Conservation (phyloP, 2,888 invertebrate species). For the Artemia sp. region DNA sequence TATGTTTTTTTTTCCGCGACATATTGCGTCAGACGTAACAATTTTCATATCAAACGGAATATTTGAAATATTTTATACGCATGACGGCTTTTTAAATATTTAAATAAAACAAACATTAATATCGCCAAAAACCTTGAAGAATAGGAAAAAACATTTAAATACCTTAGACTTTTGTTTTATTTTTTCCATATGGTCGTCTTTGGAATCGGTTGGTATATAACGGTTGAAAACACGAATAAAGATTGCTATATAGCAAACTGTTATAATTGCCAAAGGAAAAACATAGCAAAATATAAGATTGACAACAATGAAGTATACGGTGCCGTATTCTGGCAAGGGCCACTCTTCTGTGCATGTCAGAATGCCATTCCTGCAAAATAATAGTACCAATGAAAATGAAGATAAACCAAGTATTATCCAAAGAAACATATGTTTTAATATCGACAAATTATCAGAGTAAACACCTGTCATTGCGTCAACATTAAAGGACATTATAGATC, state of each 20-base stretch:
- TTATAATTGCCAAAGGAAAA: conserved; percentile 37
- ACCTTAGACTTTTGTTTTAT: conserved; percentile 88
- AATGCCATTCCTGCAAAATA: conserved; percentile 10
- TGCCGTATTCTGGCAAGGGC: conserved; percentile 34
- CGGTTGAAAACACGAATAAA: conserved; percentile 36
- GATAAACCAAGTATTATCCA: not conserved
- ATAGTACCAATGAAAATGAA: not conserved
- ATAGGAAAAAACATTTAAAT: not conserved
- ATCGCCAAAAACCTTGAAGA: no score
- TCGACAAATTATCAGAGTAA: no score
- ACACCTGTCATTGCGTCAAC: no score
- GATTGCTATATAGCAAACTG: conserved; percentile 39
- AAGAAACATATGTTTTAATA: no score
- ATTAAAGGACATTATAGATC: no score
- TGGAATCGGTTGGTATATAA: conserved; percentile 35
- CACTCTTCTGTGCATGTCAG: conserved; percentile 33
- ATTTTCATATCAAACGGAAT: no score
- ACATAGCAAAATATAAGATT: conserved; percentile 40
- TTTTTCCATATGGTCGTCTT: conserved; percentile 55
- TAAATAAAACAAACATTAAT: no score
- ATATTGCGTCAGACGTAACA: no score
- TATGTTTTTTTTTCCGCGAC: no score
- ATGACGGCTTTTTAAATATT: no score
- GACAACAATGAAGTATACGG: conserved; percentile 38
- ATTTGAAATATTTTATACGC: no score